Base-by-base conservation (phyloP, 2,888 invertebrate genomes). In the Ophraella communa region DNA sequence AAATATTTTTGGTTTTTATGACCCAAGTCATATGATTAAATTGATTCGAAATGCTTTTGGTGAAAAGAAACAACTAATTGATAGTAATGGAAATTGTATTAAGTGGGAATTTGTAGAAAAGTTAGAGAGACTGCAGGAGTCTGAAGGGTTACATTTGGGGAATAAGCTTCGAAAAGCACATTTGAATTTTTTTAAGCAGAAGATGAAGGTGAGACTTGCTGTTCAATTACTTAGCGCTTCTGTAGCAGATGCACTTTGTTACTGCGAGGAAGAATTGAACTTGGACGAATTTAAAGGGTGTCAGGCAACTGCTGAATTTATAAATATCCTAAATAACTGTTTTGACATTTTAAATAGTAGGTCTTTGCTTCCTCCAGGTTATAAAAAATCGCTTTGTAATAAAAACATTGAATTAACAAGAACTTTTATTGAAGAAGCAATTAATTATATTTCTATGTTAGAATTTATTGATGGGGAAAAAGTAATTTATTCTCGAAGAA, bases 161-260 rank as follows among this genome's bases (percentile, higher is more conserved):
- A 66, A 63, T 24, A 66, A 66, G 49, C 14, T 66, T 4, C n/a
- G 63, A 21, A n/a, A 4, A 53, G 24, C 23, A 0, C 66, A 66
- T 45, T 33, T 66, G 3, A 17, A 57, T 10, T 66, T 59, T 52
- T 56, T 49, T 47, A 61, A 67, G 57, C 53, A 58, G 45, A 63
- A 51, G 30, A 57, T 57, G 58, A 49, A 49, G 20, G 58, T 58
- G n/a, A 18, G 35, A n/a, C 49, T 58, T 5, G 58, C 53, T 17
- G 47, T 53, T n/a, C 52, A 63, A 23, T 44, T 45, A 23, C 17
- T 62, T 2, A 62, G 62, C 14, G 23, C 27, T 11, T 51, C 51
- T 23, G 62, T 56, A 3, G 45, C 62, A 45, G 56, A 44, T 44
- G 42, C 56, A n/a, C 14, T 56, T 24, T 5, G 14, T 23, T 56